Percentiles rank a stretch among this genome's conserved stretches.
Conservation (phyloP, 2,888 invertebrate species). For the Rhogogaster chlorosoma region DNA sequence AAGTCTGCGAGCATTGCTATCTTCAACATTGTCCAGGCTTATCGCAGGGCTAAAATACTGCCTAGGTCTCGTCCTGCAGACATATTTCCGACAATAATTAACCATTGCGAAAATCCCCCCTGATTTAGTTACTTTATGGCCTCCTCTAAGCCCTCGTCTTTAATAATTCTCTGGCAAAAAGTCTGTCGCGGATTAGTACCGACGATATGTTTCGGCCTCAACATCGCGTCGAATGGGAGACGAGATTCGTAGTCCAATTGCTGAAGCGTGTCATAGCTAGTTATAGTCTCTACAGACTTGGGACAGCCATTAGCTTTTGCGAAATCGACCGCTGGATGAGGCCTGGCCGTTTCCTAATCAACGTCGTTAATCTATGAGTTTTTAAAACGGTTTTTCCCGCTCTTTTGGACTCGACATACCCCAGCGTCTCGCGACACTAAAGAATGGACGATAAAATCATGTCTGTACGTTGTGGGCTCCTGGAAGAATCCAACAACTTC, state of each 20-base stretch:
- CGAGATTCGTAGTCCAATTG: conserved; percentile 54
- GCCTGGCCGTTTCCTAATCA: not conserved
- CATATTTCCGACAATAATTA: conserved; percentile 35
- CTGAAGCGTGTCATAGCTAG: conserved; percentile 58
- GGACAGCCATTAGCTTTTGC: not conserved
- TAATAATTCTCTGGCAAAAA: conserved; percentile 39
- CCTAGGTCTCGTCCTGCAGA: conserved; percentile 71
- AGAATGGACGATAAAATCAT: conserved; percentile 2
- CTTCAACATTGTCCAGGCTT: conserved; percentile 74
- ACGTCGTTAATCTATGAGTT: not conserved
- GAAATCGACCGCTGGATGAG: not conserved
- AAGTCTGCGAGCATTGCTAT: conserved; percentile 71
- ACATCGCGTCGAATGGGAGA: conserved; percentile 72
- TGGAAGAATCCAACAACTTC: not conserved
- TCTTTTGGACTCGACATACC: not conserved
- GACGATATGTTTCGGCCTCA: conserved; percentile 70
- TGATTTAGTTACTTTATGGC: conserved; percentile 27
- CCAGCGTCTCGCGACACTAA: too few species aligned
- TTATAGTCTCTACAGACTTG: not conserved
- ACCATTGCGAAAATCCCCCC: not conserved
- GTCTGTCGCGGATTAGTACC: conserved; percentile 66
- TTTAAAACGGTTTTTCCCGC: not conserved
- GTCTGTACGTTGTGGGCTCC: conserved; percentile 37
- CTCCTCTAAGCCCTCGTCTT: conserved; percentile 21
- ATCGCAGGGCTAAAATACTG: conserved; percentile 74